Evolutionary conservation across 2,888 invertebrate genomes (phyloP).

Genomic region (Netelia virgata): DNA sequence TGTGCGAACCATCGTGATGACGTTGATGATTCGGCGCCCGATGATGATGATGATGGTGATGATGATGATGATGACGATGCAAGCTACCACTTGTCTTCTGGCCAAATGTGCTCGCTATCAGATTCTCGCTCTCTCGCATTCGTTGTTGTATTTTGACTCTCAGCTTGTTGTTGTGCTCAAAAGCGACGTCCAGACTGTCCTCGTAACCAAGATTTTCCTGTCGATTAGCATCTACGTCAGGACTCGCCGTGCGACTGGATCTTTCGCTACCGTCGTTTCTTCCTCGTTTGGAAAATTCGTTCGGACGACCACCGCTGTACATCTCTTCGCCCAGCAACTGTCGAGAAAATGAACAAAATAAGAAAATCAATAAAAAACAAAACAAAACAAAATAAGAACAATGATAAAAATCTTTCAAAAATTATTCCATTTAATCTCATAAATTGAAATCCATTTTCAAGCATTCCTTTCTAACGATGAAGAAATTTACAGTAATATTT

Average conservation of each 20-base stretch:
- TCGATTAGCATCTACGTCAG: constrained; percentile 74
- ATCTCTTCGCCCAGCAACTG: constrained; percentile 83
- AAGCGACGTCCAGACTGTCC: constrained; percentile 83
- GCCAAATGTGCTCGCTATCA: constrained; percentile 80
- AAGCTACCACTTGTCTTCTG: constrained; percentile 73
- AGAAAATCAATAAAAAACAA: constrained; percentile 3
- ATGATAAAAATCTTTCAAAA: not conserved
- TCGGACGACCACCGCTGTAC: constrained; percentile 78
- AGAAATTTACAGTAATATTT: too few relatives aligned
- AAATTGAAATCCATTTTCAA: not conserved
- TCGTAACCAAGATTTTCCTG: constrained; percentile 82
- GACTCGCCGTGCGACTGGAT: constrained; percentile 80
- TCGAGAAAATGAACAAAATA: too few relatives aligned
- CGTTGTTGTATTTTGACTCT: constrained; percentile 83
- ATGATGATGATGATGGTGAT: constrained; percentile 65
- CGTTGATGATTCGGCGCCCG: constrained; percentile 53
- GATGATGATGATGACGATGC: constrained; percentile 67
- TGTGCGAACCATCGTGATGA: constrained; percentile 54
- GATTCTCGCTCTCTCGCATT: constrained; percentile 82
- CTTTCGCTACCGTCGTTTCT: constrained; percentile 73
- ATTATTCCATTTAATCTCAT: not conserved
- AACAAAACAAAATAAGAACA: too few relatives aligned
- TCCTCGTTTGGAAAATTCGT: constrained; percentile 75
- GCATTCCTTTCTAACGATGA: not conserved
- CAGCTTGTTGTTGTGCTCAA: constrained; percentile 83